These are phyloP conservation scores for cattle (Bos taurus) DNA, from an alignment of 2,113 vertebrate species.

Conservation along the genomic window DNA sequence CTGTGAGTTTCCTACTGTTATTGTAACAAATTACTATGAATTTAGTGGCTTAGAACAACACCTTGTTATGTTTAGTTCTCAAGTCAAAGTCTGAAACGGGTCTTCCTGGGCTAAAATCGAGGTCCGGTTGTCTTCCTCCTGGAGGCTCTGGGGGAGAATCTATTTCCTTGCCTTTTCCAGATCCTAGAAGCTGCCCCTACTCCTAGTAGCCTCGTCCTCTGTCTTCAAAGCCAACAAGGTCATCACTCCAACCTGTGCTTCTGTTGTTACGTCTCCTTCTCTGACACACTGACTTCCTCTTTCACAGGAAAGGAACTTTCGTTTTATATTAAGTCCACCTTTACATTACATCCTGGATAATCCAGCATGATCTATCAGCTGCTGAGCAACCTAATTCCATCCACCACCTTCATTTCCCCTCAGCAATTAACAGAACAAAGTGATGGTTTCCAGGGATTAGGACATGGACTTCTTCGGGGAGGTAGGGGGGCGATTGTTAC, in stretches of 20 bases:
- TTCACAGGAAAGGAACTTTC: background rate
- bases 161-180: background rate
- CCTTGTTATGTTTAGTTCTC: background rate
- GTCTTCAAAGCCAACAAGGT: background rate
- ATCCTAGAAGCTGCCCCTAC: background rate
- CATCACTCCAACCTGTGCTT: background rate
- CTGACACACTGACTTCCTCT: background rate
- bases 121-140: too few relatives aligned
- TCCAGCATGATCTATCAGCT: background rate
- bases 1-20: background rate
- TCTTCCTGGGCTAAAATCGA: background rate
- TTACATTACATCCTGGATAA: background rate
- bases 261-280: background rate
- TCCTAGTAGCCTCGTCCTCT: background rate
- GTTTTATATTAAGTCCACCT: too few relatives aligned
- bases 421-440: background rate
- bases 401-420: background rate
- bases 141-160: background rate
- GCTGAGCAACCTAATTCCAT: background rate
- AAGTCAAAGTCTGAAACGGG: background rate
- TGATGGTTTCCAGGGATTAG: background rate
- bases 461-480: background rate
- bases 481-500: fast-evolving
- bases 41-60: background rate
- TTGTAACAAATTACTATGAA: background rate